Base-by-base conservation (phyloP, 2,797 vertebrate genomes). In the Smutsia gigantea region DNA sequence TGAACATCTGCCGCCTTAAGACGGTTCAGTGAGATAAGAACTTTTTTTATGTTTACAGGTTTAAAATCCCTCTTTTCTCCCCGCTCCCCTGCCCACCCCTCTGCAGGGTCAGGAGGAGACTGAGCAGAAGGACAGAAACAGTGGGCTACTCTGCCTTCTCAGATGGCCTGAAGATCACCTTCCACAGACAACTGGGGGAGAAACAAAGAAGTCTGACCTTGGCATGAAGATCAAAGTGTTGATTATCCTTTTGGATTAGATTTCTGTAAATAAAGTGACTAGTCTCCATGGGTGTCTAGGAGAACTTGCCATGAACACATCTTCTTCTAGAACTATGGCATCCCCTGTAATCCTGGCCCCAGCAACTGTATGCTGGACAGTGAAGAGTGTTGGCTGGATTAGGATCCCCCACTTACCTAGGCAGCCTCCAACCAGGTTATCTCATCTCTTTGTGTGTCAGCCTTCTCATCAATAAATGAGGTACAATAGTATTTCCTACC, bases 381-480 rank as follows among this genome's bases (percentile, higher is more conserved):
- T 55, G 64, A 89, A 18, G 17, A 9, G 29, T 2, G 0, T n/a
- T 17, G 2, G 15, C 46, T 69, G n/a, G 8, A 3, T 37, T 49
- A 61, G 34, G 25, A 34, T 10, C 37, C 4, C 4, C 8, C 5
- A 7, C 29, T 55, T 53, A 21, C 12, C 51, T 49, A 1, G 7
- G 15, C 39, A 27, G 21, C 18, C 31, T 94, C 51, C 51, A 39
- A 6, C 10, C 12, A 61, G 23, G 72, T 85, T 77, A 51, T 25
- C n/a, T 46, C 23, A 72, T 25, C 25, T 64, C 18, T 92, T 19
- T 18, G n/a, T 64, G 42, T 66, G 53, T 87, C 31, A 27, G 23
- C 49, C 64, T 93, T 90, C 31, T 85, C 66, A 39, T 83, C 61
- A 68, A 63, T 25, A n/a, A 95, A 75, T 17, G 59, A 6, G 29